A percentile compares a stretch with the other conserved stretches of the same genome.
These are phyloP conservation scores for Azorinus chamasolen DNA, from an alignment of 2,888 invertebrate species.

Conservation along the genomic window DNA sequence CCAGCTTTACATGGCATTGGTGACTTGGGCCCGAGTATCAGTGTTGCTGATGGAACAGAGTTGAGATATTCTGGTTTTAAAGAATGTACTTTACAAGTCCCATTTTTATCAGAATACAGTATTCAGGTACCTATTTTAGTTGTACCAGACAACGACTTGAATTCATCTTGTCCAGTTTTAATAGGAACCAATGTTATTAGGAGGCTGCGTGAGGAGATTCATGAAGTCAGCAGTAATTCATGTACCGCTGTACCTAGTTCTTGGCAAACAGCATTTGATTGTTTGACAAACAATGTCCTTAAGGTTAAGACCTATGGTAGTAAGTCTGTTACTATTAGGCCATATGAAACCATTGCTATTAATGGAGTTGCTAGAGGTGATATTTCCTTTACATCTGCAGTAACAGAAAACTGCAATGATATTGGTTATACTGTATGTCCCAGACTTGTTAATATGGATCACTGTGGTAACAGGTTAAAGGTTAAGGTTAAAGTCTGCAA, in stretches of 20 bases:
- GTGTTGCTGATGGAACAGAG: constrained; percentile 22
- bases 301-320: no score
- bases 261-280: no score
- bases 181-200: constrained; percentile 33
- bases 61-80: constrained; percentile 19
- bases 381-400: no score
- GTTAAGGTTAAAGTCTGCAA: no score
- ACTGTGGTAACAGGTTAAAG: no score
- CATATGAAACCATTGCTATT: no score
- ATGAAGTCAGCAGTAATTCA: no score
- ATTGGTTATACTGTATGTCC: no score
- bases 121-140: constrained; percentile 5
- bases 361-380: no score
- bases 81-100: constrained; percentile 11
- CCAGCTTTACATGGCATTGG: constrained; percentile 5
- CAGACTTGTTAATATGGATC: no score
- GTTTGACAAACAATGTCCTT: no score
- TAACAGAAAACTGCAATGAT: no score
- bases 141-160: constrained; percentile 4
- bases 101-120: not conserved
- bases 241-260: not conserved
- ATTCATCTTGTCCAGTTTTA: constrained; percentile 16
- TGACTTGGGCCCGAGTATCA: constrained; percentile 16
- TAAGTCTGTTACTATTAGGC: not conserved
- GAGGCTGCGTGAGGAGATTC: not conserved